Base-by-base conservation (phyloP, 2,888 invertebrate species). In the Ectemnius lituratus region DNA sequence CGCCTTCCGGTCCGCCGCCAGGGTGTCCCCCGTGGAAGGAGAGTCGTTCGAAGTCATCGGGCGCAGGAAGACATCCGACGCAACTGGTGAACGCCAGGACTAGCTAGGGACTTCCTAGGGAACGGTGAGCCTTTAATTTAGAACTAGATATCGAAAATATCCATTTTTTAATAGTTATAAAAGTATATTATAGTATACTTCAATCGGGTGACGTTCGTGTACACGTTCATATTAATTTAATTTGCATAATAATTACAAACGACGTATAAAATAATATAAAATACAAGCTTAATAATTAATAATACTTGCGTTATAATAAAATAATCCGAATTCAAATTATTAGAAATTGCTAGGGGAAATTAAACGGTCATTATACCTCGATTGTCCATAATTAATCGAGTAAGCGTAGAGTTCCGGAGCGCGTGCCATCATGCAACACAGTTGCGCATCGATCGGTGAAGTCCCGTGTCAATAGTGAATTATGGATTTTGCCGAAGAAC, bases 1-100 rank as follows among this genome's bases (percentile, higher is more conserved):
- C 60, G 77, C 74, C 72, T 85, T 80, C 83, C 81, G 81, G 79
- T 82, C 79, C 72, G 83, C 37, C 37, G 8, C 6, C 37, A 37
- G 37, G 37, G 11, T 23, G 23, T 23, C 23, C 23, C 3, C 2
- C 80, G 66, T 70, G 78, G 60, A 69, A 75, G 71, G 67, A 59
- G 57, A 59, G 57, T 16, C 66, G 28, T 5, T n/a, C 75, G 62
- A 57, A 60, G 62, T 58, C 37, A 64, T 16, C 49, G 45, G 14
- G 52, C 4, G 13, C 46, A 57, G 60, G 14, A 49, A n/a, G 20
- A 4, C 47, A 5, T n/a, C n/a, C 8, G 20, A 5, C 11, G 23
- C 52, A 52, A 52, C 52, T 52, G 52, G 52, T 52, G 52, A 52
- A 52, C 16, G 4, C 14, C 52, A 14, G 16, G 52, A 16, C 16